These are phyloP conservation scores for Cylloceria caligata DNA, from an alignment of 2,888 invertebrate species.

Conservation along the genomic window DNA sequence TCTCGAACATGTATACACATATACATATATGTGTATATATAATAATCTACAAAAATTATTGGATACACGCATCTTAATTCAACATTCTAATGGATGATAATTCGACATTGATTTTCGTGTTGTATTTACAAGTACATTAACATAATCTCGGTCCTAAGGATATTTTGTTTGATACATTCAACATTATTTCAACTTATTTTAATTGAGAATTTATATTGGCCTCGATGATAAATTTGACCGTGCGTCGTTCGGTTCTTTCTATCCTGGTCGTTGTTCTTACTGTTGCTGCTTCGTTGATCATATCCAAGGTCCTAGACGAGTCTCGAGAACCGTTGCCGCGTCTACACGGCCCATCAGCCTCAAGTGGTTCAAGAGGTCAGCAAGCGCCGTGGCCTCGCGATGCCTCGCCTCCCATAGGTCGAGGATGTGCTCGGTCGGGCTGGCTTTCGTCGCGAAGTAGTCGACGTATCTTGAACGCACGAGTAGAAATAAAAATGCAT, in stretches of 20 bases:
- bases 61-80: constrained; percentile 51
- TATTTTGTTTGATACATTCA: constrained; percentile 21
- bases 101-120: constrained; percentile 71
- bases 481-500: constrained; percentile 62
- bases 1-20: constrained; percentile 19
- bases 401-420: constrained; percentile 97
- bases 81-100: constrained; percentile 55
- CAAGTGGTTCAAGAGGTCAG: constrained; percentile 92
- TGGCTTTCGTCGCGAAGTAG: constrained; percentile 97
- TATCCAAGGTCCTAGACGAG: constrained; percentile 78
- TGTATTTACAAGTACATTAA: constrained; percentile 74
- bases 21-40: constrained; percentile 22
- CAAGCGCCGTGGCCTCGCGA: constrained; percentile 91
- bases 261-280: constrained; percentile 35
- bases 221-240: constrained; percentile 36
- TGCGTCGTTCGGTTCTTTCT: constrained; percentile 50
- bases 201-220: constrained; percentile 44
- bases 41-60: constrained; percentile 62
- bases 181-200: constrained; percentile 11
- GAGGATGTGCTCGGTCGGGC: constrained; percentile 96
- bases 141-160: constrained; percentile 46
- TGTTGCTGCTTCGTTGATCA: constrained; percentile 55
- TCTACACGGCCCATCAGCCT: constrained; percentile 94
- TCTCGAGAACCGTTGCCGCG: constrained; percentile 91
- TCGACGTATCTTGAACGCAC: constrained; percentile 89